Conservation (phyloP, 2,113 vertebrate genomes). For the Melanotaenia duboulayi region DNA sequence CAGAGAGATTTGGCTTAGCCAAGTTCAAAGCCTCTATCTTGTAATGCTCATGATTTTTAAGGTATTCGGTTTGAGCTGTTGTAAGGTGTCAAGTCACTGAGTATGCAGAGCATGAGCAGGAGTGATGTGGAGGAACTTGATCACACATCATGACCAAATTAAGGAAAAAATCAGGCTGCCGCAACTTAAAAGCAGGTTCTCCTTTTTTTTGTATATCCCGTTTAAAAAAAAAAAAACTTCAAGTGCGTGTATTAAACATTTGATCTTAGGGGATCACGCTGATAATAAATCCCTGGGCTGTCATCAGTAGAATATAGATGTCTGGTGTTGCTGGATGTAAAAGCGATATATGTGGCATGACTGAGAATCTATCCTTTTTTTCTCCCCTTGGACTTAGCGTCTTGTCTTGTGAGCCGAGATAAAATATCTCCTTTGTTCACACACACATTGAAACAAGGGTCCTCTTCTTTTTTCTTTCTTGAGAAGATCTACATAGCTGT, state of each 20-base stretch:
- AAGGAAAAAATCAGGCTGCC: conserved; percentile 19
- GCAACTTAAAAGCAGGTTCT: conserved; percentile 30
- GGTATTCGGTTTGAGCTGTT: background rate
- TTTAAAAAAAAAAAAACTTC: conserved; percentile 50
- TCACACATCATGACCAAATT: conserved; percentile 26
- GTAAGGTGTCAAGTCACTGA: background rate
- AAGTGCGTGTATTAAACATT: conserved; percentile 47
- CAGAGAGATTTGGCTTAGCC: conserved; percentile 10
- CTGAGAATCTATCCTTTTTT: conserved; percentile 65
- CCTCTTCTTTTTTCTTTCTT: conserved; percentile 22
- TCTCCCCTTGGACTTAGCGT: conserved; percentile 41
- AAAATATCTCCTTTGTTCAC: conserved; percentile 61
- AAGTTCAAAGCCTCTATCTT: conserved; percentile 21
- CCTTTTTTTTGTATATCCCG: conserved; percentile 18
- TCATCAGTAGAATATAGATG: conserved; percentile 70
- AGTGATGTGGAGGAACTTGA: conserved; percentile 10
- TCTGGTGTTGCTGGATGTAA: conserved; percentile 63
- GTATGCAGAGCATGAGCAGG: conserved; percentile 16
- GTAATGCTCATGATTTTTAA: conserved; percentile 3
- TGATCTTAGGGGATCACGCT: conserved; percentile 60
- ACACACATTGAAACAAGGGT: conserved; percentile 30
- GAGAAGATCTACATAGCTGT: too few species aligned
- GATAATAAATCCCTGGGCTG: conserved; percentile 55
- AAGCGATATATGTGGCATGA: conserved; percentile 65
- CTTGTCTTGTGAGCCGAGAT: conserved; percentile 56